A percentile compares a stretch with the other conserved stretches of the same genome.
Evolutionary conservation across 1,140 invertebrate species (phyloP).

Genomic region (Tetragnatha versicolor): DNA sequence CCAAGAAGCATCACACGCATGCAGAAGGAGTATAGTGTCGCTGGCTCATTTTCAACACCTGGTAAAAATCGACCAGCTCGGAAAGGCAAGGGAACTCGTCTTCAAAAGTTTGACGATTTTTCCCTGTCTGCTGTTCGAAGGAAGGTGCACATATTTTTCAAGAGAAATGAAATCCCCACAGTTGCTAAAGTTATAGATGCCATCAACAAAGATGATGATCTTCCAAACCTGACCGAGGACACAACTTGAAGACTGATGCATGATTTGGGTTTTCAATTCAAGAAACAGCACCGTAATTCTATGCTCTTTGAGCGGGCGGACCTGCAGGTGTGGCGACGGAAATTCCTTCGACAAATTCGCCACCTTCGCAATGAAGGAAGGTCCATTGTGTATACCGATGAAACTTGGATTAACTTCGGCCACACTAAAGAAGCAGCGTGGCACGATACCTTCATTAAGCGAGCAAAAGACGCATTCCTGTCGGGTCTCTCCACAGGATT

Average conservation of each 20-base stretch:
- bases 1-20: not conserved
- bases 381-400: not conserved
- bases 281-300: not conserved
- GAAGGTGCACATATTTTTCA: constrained; percentile 3
- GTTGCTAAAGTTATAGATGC: not conserved
- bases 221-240: not conserved
- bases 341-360: not conserved
- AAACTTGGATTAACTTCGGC: constrained; percentile 2
- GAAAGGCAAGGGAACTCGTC: not conserved
- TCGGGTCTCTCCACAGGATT: constrained; percentile 2
- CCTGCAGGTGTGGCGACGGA: not conserved
- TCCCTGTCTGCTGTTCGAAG: not conserved
- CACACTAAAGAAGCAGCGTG: constrained; percentile 14
- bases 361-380: not conserved
- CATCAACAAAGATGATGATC: not conserved
- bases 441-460: not conserved
- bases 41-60: not conserved
- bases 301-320: not conserved
- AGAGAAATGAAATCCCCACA: too few species aligned
- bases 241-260: not conserved
- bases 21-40: not conserved
- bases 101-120: constrained; percentile 12
- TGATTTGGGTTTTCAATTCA: not conserved
- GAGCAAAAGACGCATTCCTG: not conserved
- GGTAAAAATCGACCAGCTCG: not conserved